Evolutionary conservation across 1,140 invertebrate genomes (phyloP).

Genomic region (Sycophila sp.): DNA sequence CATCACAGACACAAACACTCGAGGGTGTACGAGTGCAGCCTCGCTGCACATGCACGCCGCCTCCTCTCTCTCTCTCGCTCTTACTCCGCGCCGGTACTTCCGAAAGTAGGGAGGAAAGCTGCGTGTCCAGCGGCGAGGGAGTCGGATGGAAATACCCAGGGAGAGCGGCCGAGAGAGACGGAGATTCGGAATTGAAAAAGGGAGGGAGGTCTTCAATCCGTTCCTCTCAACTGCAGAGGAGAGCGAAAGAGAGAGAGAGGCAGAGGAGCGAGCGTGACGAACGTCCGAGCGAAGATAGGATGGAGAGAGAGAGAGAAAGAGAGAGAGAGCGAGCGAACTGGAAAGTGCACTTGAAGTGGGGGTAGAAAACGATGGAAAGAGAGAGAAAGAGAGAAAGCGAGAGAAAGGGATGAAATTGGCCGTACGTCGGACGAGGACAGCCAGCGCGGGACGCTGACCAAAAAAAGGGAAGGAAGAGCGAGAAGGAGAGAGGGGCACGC

Average conservation of each 20-base stretch:
- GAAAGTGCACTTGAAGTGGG: conserved; percentile 38
- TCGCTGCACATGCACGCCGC: conserved; percentile 33
- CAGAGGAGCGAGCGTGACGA: conserved; percentile 28
- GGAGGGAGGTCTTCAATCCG: conserved; percentile 46
- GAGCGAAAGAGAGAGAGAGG: conserved; percentile 34
- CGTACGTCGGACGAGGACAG: conserved; percentile 52
- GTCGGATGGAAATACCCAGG: conserved; percentile 45
- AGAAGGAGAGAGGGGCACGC: conserved; percentile 63
- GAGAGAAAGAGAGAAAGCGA: conserved; percentile 37
- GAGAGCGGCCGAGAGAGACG: conserved; percentile 33
- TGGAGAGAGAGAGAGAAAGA: conserved; percentile 42
- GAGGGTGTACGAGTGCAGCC: conserved; percentile 4
- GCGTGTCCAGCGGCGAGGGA: conserved; percentile 47
- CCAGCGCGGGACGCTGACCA: conserved; percentile 46
- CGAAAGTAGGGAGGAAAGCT: conserved; percentile 45
- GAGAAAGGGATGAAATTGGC: conserved; percentile 50
- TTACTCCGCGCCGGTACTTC: conserved; percentile 14
- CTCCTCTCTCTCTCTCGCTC: conserved; percentile 5
- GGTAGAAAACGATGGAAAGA: conserved; percentile 35
- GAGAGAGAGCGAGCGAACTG: conserved; percentile 31
- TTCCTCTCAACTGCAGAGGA: conserved; percentile 45
- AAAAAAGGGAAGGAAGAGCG: conserved; percentile 49
- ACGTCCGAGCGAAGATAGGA: conserved; percentile 41
- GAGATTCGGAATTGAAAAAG: conserved; percentile 39
- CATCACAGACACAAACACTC: conserved; percentile 14